These are phyloP conservation scores for Galendromus occidentalis DNA, from an alignment of 1,140 invertebrate genomes.

Conservation along the genomic window DNA sequence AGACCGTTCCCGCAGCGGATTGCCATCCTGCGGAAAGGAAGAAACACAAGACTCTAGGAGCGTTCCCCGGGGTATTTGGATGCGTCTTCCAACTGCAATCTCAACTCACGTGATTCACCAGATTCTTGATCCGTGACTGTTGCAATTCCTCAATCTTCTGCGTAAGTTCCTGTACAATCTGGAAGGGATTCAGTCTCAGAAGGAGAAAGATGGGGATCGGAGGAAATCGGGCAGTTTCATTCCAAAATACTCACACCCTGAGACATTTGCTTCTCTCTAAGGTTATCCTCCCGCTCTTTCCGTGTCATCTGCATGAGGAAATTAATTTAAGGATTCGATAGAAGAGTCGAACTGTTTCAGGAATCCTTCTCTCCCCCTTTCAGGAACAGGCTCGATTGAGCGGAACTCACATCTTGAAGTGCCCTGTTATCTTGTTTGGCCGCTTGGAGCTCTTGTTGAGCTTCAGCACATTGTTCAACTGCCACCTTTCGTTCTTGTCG, in stretches of 20 bases:
- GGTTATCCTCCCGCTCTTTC: not conserved
- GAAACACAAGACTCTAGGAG: too few species aligned
- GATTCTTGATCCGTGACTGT: not conserved
- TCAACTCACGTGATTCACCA: too few species aligned
- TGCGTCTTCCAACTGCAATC: too few species aligned
- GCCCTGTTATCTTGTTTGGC: not conserved
- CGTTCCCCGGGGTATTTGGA: too few species aligned
- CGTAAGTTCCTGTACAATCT: not conserved
- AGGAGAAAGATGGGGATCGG: too few species aligned
- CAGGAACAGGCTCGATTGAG: not conserved
- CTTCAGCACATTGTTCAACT: not conserved
- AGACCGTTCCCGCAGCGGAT: not conserved
- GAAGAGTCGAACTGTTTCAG: too few species aligned
- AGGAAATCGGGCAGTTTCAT: too few species aligned
- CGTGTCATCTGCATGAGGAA: not conserved
- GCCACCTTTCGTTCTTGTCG: not conserved
- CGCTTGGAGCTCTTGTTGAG: not conserved
- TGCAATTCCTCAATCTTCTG: not conserved
- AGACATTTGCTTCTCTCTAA: not conserved
- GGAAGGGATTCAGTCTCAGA: too few species aligned
- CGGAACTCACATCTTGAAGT: not conserved
- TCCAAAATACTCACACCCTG: not conserved
- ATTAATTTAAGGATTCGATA: not conserved
- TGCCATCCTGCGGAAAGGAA: not conserved
- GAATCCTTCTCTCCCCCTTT: too few species aligned